phyloP scores from a whole-genome alignment of 2,888 invertebrate species.

The Oscheius myriophilus region DNA sequence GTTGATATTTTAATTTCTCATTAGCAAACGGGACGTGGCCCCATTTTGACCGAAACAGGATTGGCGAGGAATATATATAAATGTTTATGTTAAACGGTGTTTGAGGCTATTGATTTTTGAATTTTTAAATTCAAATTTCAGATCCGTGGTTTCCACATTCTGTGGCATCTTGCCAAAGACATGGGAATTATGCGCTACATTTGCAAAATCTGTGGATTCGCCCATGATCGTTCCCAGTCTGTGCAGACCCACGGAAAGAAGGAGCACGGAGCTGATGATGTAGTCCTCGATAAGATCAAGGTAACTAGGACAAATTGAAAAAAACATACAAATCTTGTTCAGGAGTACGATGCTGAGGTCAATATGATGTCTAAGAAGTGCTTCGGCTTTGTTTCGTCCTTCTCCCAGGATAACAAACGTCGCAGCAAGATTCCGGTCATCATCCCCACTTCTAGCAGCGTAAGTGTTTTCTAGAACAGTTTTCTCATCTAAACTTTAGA shows the following conservation, averaged over 20 bases:
- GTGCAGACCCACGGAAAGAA: constrained; percentile 67
- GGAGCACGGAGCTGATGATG: constrained; percentile 65
- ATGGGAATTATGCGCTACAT: constrained; percentile 68
- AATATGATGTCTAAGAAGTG: constrained; percentile 68
- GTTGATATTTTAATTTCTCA: too few relatives aligned
- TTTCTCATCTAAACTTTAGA: not conserved
- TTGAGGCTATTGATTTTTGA: too few relatives aligned
- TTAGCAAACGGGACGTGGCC: too few relatives aligned
- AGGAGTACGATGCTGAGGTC: constrained; percentile 66
- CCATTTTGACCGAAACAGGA: too few relatives aligned
- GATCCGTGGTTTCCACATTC: constrained; percentile 69
- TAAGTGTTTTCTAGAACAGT: not conserved
- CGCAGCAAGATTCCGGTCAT: constrained; percentile 61
- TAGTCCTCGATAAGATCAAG: constrained; percentile 63
- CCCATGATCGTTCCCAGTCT: constrained; percentile 67
- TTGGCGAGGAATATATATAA: too few relatives aligned
- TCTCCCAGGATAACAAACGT: constrained; percentile 62
- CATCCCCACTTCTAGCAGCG: constrained; percentile 27
- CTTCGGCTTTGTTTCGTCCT: constrained; percentile 66
- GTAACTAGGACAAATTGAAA: constrained; percentile 31
- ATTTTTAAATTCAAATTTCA: constrained; percentile 37
- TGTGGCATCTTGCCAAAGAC: constrained; percentile 69
- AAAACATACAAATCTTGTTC: constrained; percentile 8
- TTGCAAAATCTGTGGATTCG: constrained; percentile 66
- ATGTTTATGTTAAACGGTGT: too few relatives aligned